These are phyloP conservation scores for Perca schrenkii DNA, from an alignment of 2,113 vertebrate genomes.

Conservation along the genomic window DNA sequence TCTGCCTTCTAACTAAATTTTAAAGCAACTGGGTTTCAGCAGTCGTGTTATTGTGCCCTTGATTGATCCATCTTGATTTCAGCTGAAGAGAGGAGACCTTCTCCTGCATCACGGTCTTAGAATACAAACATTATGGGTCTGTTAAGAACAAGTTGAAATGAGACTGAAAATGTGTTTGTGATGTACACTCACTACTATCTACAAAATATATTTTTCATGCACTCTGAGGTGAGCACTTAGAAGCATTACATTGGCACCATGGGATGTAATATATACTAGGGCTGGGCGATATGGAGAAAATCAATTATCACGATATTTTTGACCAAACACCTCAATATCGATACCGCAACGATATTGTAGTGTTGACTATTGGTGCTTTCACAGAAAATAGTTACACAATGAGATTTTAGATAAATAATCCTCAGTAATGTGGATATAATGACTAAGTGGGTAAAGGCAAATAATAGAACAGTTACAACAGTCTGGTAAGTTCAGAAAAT, in stretches of 20 bases:
- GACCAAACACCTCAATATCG: too few relatives aligned
- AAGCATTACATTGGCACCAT: not conserved
- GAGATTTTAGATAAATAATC: too few relatives aligned
- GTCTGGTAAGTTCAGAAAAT: too few relatives aligned
- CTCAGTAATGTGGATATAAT: too few relatives aligned
- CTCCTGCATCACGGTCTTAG: not conserved
- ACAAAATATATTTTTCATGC: not conserved
- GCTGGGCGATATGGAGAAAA: too few relatives aligned
- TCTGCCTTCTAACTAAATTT: not conserved
- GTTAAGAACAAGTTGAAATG: not conserved
- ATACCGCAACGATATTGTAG: too few relatives aligned
- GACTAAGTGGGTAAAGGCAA: too few relatives aligned
- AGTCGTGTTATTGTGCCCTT: not conserved
- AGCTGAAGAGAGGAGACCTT: not conserved
- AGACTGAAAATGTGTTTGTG: not conserved
- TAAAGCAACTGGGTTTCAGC: not conserved
- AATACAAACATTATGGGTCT: not conserved
- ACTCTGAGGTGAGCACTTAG: not conserved
- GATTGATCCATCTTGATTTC: not conserved
- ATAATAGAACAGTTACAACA: too few relatives aligned
- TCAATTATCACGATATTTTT: too few relatives aligned
- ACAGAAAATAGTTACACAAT: too few relatives aligned
- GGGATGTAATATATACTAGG: not conserved
- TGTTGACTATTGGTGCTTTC: too few relatives aligned
- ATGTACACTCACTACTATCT: not conserved